These are phyloP conservation scores for Temnopleurus reevesii DNA, from an alignment of 53 echinoderm and acorn worm genomes.

Conservation along the genomic window DNA sequence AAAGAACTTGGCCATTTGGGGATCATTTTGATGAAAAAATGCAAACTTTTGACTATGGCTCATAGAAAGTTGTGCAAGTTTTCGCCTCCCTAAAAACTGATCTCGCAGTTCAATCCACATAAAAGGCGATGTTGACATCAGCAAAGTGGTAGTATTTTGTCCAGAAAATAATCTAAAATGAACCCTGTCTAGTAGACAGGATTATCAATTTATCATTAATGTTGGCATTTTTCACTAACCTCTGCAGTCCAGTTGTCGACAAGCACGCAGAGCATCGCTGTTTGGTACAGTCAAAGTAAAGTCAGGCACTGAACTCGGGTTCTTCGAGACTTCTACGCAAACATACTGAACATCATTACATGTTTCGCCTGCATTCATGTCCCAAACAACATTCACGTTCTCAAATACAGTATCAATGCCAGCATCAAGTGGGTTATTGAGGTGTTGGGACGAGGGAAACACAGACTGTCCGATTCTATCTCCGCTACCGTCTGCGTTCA, in stretches of 20 bases:
- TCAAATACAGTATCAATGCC: slow-evolving; percentile 53
- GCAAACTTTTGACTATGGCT: too few species aligned
- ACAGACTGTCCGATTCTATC: slow-evolving; percentile 12
- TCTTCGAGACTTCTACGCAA: slow-evolving; percentile 69
- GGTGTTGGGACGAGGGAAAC: slow-evolving; percentile 17
- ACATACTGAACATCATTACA: slow-evolving; percentile 73
- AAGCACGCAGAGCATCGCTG: slow-evolving; percentile 32
- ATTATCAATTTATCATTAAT: too few species aligned
- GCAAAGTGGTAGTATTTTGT: too few species aligned
- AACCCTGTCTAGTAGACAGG: too few species aligned
- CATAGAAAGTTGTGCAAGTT: too few species aligned
- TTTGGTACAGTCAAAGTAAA: slow-evolving; percentile 57
- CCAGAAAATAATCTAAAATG: too few species aligned
- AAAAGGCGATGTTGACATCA: too few species aligned
- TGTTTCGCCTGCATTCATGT: slow-evolving; percentile 16
- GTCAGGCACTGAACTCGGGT: slow-evolving; percentile 58
- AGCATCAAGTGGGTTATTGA: slow-evolving; percentile 34
- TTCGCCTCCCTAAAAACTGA: too few species aligned
- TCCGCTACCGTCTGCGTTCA: slow-evolving; percentile 65
- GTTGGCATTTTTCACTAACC: slow-evolving; percentile 42
- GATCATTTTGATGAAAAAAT: too few species aligned
- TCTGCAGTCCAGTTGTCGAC: slow-evolving; percentile 56
- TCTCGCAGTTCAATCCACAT: too few species aligned
- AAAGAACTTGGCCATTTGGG: too few species aligned
- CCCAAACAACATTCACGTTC: slow-evolving; percentile 42